Evolutionary conservation across 2,113 vertebrate species (phyloP).

Genomic region (Antechinus flavipes): DNA sequence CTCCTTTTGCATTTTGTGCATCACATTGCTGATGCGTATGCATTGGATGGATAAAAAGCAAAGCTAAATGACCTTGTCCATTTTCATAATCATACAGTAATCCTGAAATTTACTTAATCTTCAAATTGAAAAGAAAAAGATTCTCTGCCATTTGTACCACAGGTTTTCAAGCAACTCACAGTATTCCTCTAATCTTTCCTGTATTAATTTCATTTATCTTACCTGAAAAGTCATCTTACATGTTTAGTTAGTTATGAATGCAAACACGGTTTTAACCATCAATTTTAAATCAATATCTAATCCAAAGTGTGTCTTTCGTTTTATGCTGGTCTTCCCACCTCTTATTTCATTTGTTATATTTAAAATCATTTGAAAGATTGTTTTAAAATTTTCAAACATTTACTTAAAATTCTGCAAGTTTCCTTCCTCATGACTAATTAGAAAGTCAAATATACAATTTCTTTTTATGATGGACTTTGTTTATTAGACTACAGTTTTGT

Average conservation of each 20-base stretch:
- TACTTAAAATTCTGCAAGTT: conserved; percentile 9
- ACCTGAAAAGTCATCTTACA: conserved; percentile 23
- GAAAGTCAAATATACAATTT: neutral
- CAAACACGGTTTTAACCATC: conserved; percentile 23
- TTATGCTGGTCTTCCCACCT: conserved; percentile 34
- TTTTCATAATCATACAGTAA: neutral
- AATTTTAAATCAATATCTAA: conserved; percentile 48
- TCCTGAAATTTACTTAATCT: neutral
- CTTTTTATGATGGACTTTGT: neutral
- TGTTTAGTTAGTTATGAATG: conserved; percentile 7
- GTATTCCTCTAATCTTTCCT: conserved; percentile 13
- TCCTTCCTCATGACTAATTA: neutral
- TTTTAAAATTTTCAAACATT: neutral
- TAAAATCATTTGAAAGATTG: neutral
- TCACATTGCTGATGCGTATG: neutral
- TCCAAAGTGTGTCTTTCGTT: conserved; percentile 40
- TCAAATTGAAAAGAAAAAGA: neutral
- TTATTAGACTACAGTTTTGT: neutral
- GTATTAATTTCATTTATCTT: neutral
- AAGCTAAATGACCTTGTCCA: neutral
- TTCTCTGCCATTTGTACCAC: neutral
- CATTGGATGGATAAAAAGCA: neutral
- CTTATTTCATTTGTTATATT: conserved; percentile 25
- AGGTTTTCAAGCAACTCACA: neutral
- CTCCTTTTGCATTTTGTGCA: conserved; percentile 32